Evolutionary conservation across 2,113 vertebrate species (phyloP).

Genomic region (Patagioenas fasciata): DNA sequence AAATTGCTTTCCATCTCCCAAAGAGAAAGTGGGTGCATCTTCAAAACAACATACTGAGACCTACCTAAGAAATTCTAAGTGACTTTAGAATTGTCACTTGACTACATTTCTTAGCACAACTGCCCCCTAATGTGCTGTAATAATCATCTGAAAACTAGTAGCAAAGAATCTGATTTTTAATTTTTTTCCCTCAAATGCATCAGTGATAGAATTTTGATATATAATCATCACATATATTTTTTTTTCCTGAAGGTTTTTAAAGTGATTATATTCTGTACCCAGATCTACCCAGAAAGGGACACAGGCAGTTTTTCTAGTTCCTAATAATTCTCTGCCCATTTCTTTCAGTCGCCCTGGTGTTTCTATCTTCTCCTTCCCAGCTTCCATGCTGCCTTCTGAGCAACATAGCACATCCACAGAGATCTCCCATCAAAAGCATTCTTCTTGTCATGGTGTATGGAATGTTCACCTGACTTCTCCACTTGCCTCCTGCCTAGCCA

Average conservation of each 20-base stretch:
- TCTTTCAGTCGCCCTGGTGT: neutral
- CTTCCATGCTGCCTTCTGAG: neutral
- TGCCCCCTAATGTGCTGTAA: neutral
- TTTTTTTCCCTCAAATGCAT: neutral
- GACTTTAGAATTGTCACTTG: neutral
- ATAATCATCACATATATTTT: neutral
- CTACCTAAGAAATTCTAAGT: neutral
- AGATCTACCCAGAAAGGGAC: neutral
- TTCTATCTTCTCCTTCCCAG: neutral
- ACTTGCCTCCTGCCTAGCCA: neutral
- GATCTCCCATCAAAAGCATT: neutral
- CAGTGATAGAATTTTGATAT: neutral
- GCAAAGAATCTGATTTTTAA: neutral
- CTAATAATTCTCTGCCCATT: fast-evolving
- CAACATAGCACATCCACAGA: neutral
- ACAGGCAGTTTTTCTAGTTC: neutral
- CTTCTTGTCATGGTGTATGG: neutral
- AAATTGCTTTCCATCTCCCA: neutral
- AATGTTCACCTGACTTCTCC: neutral
- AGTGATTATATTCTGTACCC: neutral
- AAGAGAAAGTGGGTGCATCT: neutral
- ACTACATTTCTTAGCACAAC: neutral
- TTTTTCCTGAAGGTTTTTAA: neutral
- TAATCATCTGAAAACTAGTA: neutral
- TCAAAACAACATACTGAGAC: neutral